A percentile compares a stretch with the other conserved stretches of the same genome.
phyloP scores from a whole-genome alignment of 2,888 invertebrate species.

The Caenorhabditis sp. region DNA sequence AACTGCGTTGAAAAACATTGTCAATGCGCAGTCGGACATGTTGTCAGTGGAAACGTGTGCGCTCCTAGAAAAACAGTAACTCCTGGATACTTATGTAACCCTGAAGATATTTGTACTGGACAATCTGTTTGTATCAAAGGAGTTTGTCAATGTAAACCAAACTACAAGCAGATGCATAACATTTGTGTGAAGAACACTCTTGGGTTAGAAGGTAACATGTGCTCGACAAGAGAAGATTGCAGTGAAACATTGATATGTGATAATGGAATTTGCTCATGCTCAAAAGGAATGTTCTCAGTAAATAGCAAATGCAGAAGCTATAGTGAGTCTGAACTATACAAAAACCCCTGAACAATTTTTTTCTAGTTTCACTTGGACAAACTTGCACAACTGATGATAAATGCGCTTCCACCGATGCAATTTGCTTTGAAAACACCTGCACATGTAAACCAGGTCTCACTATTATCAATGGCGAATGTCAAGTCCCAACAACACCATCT shows the following conservation, averaged over 20 bases:
- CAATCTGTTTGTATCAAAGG: conserved; percentile 64
- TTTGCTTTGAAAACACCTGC: conserved; percentile 39
- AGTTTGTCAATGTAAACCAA: conserved; percentile 56
- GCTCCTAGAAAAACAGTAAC: conserved; percentile 36
- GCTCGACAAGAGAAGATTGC: conserved; percentile 50
- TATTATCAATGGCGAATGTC: conserved; percentile 25
- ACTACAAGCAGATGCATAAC: conserved; percentile 33
- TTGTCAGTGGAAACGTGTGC: conserved; percentile 29
- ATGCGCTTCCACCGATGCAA: conserved; percentile 23
- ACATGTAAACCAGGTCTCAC: conserved; percentile 36
- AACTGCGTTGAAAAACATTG: conserved; percentile 58
- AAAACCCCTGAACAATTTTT: neutral
- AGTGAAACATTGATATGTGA: conserved; percentile 56
- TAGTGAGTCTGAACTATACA: conserved; percentile 10
- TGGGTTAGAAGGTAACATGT: conserved; percentile 32
- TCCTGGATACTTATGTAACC: conserved; percentile 50
- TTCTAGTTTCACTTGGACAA: conserved; percentile 35
- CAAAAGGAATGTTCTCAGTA: conserved; percentile 31
- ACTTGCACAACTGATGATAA: conserved; percentile 31
- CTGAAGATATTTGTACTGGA: conserved; percentile 57
- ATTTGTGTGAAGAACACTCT: conserved; percentile 32
- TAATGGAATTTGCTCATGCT: conserved; percentile 59
- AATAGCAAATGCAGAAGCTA: conserved; percentile 37
- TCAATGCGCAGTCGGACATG: conserved; percentile 39
- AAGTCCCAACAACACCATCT: neutral